Percentiles rank a stretch among this genome's conserved stretches.
Evolutionary conservation across 2,113 vertebrate species (phyloP).

Genomic region (Orientallactaga bullata): DNA sequence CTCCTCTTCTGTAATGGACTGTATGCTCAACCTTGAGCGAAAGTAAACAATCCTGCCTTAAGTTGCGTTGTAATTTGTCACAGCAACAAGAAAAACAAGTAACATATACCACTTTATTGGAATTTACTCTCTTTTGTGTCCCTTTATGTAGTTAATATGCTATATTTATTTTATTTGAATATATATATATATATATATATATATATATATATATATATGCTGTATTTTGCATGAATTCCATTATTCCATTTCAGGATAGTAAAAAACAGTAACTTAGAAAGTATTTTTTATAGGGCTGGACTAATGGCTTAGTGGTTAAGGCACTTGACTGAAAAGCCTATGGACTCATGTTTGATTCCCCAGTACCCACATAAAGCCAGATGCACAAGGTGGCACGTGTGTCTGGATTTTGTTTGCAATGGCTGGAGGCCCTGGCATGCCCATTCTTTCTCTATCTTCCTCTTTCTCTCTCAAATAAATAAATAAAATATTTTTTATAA

Average conservation of each 20-base stretch:
- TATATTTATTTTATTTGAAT: background rate
- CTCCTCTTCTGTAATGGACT: no score
- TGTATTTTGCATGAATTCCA: background rate
- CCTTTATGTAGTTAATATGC: background rate
- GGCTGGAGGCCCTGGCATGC: no score
- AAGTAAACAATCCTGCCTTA: background rate
- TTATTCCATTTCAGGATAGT: background rate
- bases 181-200: background rate
- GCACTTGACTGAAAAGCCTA: no score
- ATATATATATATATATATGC: background rate
- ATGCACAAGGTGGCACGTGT: no score
- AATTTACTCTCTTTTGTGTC: slow-evolving; percentile 3
- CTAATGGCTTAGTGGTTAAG: background rate
- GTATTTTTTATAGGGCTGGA: background rate
- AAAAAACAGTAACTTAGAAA: background rate
- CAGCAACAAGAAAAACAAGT: background rate
- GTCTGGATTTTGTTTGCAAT: no score
- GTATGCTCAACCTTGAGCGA: background rate
- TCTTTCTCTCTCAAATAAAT: no score
- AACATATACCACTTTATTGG: background rate
- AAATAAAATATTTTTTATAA: no score
- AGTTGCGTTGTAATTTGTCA: background rate
- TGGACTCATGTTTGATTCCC: no score
- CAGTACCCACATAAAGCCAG: no score
- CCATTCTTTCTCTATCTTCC: no score